Percentiles rank a stretch among this genome's conserved stretches.
These are phyloP conservation scores for Gephyroberyx darwinii DNA, from an alignment of 2,797 vertebrate genomes.

Conservation along the genomic window DNA sequence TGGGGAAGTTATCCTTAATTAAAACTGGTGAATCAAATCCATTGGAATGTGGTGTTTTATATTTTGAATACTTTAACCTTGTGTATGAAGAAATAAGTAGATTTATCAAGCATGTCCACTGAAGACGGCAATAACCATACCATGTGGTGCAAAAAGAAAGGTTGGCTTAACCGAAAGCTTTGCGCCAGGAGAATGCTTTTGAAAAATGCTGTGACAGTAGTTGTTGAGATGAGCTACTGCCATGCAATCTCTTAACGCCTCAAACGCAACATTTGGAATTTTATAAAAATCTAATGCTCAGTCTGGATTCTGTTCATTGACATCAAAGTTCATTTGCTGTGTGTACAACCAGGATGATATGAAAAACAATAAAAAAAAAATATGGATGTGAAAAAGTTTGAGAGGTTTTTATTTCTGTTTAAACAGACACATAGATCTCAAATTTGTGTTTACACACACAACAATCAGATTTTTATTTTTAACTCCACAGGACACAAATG, in stretches of 20 bases:
- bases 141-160: constrained; percentile 44
- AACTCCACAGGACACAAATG: no score
- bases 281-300: constrained; percentile 60
- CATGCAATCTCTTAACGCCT: constrained; percentile 47
- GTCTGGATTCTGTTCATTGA: constrained; percentile 65
- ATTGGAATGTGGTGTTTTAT: constrained; percentile 79
- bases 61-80: constrained; percentile 73
- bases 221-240: constrained; percentile 48
- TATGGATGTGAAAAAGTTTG: constrained; percentile 73
- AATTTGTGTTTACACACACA: no score
- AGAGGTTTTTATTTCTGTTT: constrained; percentile 34
- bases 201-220: constrained; percentile 48
- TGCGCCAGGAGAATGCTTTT: constrained; percentile 44
- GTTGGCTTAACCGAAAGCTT: constrained; percentile 54
- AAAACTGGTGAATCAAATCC: constrained; percentile 74
- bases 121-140: constrained; percentile 72
- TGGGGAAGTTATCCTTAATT: constrained; percentile 70
- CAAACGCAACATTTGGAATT: constrained; percentile 61
- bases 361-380: constrained; percentile 61
- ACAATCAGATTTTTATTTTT: no score
- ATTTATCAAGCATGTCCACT: constrained; percentile 71
- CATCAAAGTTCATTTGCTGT: constrained; percentile 71
- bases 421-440: neutral
- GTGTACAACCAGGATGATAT: constrained; percentile 73
- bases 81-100: constrained; percentile 51